Conservation (phyloP, 1,140 invertebrate genomes). For the Hypsibius dujardini region DNA sequence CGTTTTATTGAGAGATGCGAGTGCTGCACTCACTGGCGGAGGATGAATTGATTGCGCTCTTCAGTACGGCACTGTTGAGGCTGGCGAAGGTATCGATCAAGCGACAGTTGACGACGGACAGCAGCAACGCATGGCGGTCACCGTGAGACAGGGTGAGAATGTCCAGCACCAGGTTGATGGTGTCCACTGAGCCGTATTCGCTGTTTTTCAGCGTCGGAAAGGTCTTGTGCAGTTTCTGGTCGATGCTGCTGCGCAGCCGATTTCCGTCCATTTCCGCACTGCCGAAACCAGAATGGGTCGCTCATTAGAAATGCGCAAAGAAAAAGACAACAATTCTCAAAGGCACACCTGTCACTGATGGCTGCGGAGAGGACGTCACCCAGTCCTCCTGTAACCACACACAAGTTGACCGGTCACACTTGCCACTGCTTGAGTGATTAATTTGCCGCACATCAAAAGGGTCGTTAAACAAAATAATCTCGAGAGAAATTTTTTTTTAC, state of each 20-base stretch:
- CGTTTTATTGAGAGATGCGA: background rate
- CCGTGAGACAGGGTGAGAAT: background rate
- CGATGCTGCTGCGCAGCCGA: background rate
- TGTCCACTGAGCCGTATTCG: background rate
- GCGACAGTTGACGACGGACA: background rate
- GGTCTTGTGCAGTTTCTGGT: background rate
- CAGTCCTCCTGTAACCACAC: background rate
- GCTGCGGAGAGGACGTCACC: background rate
- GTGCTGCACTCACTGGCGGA: background rate
- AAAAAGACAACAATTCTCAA: background rate
- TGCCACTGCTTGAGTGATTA: no score
- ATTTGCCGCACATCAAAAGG: no score
- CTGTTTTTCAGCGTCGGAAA: background rate
- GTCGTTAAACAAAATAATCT: no score
- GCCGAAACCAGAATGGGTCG: background rate
- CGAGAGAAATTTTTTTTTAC: no score
- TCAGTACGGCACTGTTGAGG: background rate
- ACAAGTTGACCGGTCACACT: no score
- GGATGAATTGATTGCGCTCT: conserved; percentile 1
- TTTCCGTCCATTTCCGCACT: background rate
- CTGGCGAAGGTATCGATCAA: background rate
- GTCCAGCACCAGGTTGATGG: background rate
- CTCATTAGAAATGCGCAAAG: background rate
- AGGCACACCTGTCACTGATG: background rate
- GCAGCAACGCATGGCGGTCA: background rate